Evolutionary conservation across 2,797 vertebrate species (phyloP), one percentile per base, ranked within the genome.

Genomic region (Sarcophilus harrisii): DNA sequence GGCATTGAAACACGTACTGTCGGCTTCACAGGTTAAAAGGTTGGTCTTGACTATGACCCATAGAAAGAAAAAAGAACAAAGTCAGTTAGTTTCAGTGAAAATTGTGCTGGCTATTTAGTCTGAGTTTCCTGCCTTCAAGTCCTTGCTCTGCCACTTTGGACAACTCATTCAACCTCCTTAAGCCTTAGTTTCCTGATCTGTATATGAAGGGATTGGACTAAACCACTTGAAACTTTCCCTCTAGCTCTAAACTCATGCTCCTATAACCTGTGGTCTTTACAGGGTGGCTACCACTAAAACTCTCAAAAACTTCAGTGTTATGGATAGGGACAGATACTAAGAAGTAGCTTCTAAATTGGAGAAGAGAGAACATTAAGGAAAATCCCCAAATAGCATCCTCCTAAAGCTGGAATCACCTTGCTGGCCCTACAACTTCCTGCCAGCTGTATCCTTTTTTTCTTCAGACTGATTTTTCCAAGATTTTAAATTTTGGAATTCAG

Each of bases 401-500:
- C 32, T 30, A 57, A 38, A n/a, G n/a, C 55, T 91, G 5, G 57
- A 27, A 49, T 59, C 27, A 91, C n/a, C 38, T 59, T 28, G 55
- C n/a, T 58, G 59, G 13, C 14, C 11, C 21, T 73, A 32, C 32
- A 9, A 5, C 32, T 52, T 59, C n/a, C 49, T 29, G 12, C 1
- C 52, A n/a, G 30, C 3, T 5, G 45, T 29, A 21, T 60, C 73
- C 57, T 92, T 49, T 27, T n/a, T 60, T 18, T 27, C 54, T 27
- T 93, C 62, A 27, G 57, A 3, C 11, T 13, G 5, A 52, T 38
- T 93, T 66, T 66, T 93, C 12, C 5, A 55, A 27, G 18, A 87
- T 38, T 21, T 27, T 29, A 92, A 62, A 29, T 45, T 57, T 94
- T 59, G 87, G 8, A 3, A 95, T 95, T 95, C 91, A 60, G 2